Evolutionary conservation across 2,113 vertebrate genomes (phyloP).

Genomic region (Nibea albiflora): DNA sequence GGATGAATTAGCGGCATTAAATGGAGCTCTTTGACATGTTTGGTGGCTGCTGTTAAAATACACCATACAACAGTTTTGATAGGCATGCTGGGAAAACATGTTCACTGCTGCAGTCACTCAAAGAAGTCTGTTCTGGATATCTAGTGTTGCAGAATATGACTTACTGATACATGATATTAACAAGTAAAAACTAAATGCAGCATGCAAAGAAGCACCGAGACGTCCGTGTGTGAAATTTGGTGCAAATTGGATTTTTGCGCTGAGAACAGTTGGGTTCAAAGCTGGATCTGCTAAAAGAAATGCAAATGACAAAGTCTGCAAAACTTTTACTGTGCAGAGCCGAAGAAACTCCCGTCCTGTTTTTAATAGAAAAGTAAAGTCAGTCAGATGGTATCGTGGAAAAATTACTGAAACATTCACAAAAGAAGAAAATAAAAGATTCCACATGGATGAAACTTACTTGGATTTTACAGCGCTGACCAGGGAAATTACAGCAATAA

Average conservation of each 20-base stretch:
- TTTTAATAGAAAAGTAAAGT: not conserved
- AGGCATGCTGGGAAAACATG: conserved; percentile 29
- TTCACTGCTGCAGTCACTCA: not conserved
- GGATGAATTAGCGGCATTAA: conserved; percentile 23
- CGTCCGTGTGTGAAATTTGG: conserved; percentile 14
- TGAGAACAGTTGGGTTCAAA: conserved; percentile 40
- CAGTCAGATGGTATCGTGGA: not conserved
- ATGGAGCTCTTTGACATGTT: conserved; percentile 27
- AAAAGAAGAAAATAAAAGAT: not conserved
- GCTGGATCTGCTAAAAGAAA: conserved; percentile 43
- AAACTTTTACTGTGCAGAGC: conserved; percentile 7
- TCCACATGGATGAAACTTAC: not conserved
- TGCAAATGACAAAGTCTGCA: conserved; percentile 44
- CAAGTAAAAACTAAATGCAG: conserved; percentile 5
- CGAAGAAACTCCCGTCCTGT: not conserved
- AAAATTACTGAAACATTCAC: not conserved
- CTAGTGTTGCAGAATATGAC: not conserved
- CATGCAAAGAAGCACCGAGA: not conserved
- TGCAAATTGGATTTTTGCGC: conserved; percentile 55
- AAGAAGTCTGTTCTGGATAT: conserved; percentile 6
- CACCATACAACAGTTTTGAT: conserved; percentile 34
- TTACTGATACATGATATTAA: conserved; percentile 19
- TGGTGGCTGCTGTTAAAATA: conserved; percentile 24
- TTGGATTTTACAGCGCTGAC: not conserved
- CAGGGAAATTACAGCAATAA: not conserved